Base-by-base conservation (phyloP, 2,113 vertebrate genomes). In the Clarias batrachus region DNA sequence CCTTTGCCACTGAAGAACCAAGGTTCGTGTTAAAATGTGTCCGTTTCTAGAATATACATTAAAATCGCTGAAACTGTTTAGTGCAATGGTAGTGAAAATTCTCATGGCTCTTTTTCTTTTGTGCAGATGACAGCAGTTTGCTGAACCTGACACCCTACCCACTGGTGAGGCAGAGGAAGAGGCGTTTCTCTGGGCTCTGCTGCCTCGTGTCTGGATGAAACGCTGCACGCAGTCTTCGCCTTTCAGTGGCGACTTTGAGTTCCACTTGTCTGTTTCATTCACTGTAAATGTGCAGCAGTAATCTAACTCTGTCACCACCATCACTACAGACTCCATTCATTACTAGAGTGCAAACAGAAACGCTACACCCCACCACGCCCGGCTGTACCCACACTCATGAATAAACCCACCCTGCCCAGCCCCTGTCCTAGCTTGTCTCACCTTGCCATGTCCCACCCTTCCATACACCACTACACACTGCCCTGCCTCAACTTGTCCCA, bases 1-100 rank as follows among this genome's bases (percentile, higher is more conserved):
- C 98, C 98, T 94, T 95, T 98, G 93, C 97, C 98, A 90, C 87
- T 99, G 96, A 99, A 98, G 95, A 98, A 97, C 92, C 97, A 99
- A 97, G 97, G 98, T 97, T 91, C 85, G 93, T 91, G 0, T 30
- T 21, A 74, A 68, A 63, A 27, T 19, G n/a, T 23, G 21, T 41
- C 14, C 33, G 25, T 33, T 16, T 33, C 33, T 71, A 62, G 60
- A 19, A 23, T 57, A 63, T 48, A 33, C 56, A 10, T 2, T 63
- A 21, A 41, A 59, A 62, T 14, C 19, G 25, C 30, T 54, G 25
- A 19, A 81, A 13, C 6, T 27, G 6, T 33, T 0, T 70, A 70
- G 30, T 17, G 25, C 27, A 82, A 62, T 4, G 5, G 8, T 21
- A 19, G 23, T 21, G 23, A 62, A 48, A 25, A 30, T 8, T 80